These are phyloP conservation scores for Pachycephus smyrnensis DNA, from an alignment of 2,888 invertebrate genomes.

Conservation along the genomic window DNA sequence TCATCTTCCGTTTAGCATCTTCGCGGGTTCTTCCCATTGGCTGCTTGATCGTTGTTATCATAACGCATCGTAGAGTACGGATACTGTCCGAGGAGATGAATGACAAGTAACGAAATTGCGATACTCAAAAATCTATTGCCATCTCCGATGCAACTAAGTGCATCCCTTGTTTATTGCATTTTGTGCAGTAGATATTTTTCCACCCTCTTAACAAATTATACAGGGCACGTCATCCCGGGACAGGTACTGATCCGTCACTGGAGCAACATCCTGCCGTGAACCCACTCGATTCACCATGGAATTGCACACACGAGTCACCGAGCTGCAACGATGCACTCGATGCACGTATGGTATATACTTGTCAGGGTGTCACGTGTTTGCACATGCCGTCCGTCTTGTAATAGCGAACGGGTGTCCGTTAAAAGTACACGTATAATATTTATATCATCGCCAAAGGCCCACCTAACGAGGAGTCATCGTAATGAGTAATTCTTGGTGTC, in stretches of 20 bases:
- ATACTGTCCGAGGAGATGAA: too few species aligned
- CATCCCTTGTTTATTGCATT: too few species aligned
- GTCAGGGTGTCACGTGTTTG: neutral
- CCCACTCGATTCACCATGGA: slow-evolving; percentile 49
- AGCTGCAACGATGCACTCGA: slow-evolving; percentile 59
- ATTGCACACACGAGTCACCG: slow-evolving; percentile 56
- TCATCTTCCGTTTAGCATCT: neutral
- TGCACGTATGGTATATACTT: neutral
- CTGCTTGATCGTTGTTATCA: neutral
- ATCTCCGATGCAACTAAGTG: too few species aligned
- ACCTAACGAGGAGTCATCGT: neutral
- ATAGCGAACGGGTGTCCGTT: neutral
- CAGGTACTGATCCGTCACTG: slow-evolving; percentile 45
- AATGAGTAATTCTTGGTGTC: neutral
- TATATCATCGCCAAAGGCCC: neutral
- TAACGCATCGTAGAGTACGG: neutral
- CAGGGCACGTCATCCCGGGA: neutral
- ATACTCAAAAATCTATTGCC: too few species aligned
- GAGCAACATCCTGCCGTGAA: slow-evolving; percentile 62
- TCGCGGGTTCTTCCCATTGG: neutral
- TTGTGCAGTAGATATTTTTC: neutral
- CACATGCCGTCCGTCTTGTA: neutral
- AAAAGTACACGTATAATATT: neutral
- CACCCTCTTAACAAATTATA: neutral
- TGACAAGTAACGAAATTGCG: too few species aligned